Conservation (phyloP, 2,888 invertebrate genomes). For the Acrobasis suavella region DNA sequence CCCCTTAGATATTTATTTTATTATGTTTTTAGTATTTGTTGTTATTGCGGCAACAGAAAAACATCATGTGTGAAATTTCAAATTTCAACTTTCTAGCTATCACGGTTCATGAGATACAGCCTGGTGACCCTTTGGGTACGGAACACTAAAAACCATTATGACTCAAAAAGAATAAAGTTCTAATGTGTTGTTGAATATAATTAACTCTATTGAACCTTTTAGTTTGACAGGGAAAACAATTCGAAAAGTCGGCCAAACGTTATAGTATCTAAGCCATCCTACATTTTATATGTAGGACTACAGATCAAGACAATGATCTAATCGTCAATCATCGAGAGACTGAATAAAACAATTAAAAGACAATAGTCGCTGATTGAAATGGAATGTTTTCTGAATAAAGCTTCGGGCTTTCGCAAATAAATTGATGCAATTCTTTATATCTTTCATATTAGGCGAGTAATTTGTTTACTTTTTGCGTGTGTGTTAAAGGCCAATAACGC, state of each 20-base stretch:
- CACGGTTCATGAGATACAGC: no score
- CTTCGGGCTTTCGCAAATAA: slow-evolving; percentile 7
- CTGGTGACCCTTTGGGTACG: no score
- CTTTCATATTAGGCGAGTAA: slow-evolving; percentile 6
- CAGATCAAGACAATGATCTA: slow-evolving; percentile 1
- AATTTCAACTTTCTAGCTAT: no score
- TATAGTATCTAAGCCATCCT: neutral
- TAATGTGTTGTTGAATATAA: neutral
- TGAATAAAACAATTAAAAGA: slow-evolving; percentile 21
- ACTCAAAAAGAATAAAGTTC: neutral
- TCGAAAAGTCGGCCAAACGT: neutral
- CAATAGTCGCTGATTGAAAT: slow-evolving; percentile 14
- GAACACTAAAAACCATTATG: no score
- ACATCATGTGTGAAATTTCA: no score
- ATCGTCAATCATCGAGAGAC: slow-evolving; percentile 13
- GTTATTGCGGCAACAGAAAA: no score
- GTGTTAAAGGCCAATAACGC: neutral
- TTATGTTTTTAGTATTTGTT: no score
- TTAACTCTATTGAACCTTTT: neutral
- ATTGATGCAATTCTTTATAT: slow-evolving; percentile 7
- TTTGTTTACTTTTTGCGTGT: no score
- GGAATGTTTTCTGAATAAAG: slow-evolving; percentile 15
- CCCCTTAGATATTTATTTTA: no score
- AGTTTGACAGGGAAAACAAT: neutral
- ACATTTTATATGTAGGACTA: neutral